These are phyloP conservation scores for Nymphalis urticae DNA, from an alignment of 2,888 invertebrate genomes.

Conservation along the genomic window DNA sequence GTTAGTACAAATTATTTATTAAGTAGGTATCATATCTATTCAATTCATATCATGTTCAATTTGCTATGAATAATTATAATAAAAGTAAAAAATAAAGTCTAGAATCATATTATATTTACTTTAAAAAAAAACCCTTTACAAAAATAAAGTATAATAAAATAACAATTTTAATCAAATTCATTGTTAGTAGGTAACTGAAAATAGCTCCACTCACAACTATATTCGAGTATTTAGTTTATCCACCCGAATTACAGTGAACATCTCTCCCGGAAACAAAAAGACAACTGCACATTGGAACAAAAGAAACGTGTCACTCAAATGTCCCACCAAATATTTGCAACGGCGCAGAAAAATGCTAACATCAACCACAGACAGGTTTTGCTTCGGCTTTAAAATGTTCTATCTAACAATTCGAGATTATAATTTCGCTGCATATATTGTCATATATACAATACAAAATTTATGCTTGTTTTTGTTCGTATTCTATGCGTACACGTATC, in stretches of 20 bases:
- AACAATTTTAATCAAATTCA: no score
- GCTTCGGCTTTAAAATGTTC: conserved; percentile 19
- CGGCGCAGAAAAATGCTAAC: conserved; percentile 29
- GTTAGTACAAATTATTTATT: no score
- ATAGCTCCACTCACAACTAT: neutral
- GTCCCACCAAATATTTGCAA: conserved; percentile 34
- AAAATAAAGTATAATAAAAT: no score
- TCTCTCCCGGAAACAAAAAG: conserved; percentile 34
- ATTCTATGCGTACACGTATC: no score
- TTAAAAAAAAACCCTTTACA: no score
- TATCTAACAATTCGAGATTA: conserved; percentile 1
- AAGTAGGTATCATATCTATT: no score
- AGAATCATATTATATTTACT: no score
- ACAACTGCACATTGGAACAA: conserved; percentile 32
- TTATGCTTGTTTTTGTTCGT: no score
- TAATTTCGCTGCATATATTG: neutral
- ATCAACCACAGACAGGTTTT: conserved; percentile 33
- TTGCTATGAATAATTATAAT: no score
- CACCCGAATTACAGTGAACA: conserved; percentile 9
- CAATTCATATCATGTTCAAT: no score
- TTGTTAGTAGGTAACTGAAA: neutral
- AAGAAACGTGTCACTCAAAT: conserved; percentile 35
- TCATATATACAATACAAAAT: no score
- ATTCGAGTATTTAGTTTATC: neutral
- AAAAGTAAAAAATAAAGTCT: no score